Percentiles rank a stretch among this genome's conserved stretches.
phyloP scores from a whole-genome alignment of 1,140 invertebrate genomes.

The Heliothis virescens region DNA sequence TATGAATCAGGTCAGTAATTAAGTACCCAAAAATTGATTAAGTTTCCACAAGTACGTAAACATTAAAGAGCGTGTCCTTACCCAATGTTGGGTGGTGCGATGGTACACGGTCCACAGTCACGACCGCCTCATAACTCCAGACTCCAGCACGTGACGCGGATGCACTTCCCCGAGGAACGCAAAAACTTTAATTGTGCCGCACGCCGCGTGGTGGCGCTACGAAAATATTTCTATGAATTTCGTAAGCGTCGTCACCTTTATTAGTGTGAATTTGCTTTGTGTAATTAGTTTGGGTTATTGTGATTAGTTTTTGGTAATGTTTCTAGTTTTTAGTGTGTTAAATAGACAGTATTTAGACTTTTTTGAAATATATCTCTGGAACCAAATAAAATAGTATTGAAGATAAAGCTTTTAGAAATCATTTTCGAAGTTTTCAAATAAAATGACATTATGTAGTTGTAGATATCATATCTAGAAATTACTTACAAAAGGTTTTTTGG shows the following conservation, averaged over 20 bases:
- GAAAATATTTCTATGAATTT: slow-evolving; percentile 35
- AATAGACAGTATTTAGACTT: too few species aligned
- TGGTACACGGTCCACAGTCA: slow-evolving; percentile 61
- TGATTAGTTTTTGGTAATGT: not conserved
- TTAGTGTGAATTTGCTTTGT: not conserved
- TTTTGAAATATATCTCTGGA: too few species aligned
- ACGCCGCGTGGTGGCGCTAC: slow-evolving; percentile 56
- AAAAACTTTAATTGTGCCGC: slow-evolving; percentile 76
- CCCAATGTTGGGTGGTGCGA: not conserved
- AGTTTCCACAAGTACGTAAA: slow-evolving; percentile 22
- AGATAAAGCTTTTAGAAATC: too few species aligned
- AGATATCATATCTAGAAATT: too few species aligned
- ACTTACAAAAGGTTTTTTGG: not conserved
- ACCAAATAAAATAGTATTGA: too few species aligned
- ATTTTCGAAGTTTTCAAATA: too few species aligned
- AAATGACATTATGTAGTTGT: too few species aligned
- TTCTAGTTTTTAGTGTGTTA: too few species aligned
- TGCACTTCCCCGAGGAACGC: slow-evolving; percentile 56
- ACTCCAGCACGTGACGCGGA: slow-evolving; percentile 66
- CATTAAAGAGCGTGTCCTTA: slow-evolving; percentile 6
- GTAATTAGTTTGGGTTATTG: not conserved
- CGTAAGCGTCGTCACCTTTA: slow-evolving; percentile 45
- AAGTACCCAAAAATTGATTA: not conserved
- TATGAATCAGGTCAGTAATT: too few species aligned
- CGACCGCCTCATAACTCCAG: slow-evolving; percentile 71